Conservation (phyloP, 2,113 vertebrate species). For the Emydocephalus ijimae region DNA sequence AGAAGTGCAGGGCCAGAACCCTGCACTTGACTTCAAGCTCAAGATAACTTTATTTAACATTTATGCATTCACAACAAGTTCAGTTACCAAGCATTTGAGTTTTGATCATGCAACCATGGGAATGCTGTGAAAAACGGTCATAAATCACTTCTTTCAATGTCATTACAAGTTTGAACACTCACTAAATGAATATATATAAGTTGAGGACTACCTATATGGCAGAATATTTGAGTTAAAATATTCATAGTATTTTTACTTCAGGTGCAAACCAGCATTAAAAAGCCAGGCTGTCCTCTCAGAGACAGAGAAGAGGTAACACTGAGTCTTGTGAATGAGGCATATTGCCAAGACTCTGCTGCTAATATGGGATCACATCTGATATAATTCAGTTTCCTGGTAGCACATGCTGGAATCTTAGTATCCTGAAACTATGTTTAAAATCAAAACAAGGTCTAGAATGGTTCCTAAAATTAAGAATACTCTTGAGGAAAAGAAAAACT, state of each 20-base stretch:
- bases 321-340: not conserved
- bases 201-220: not conserved
- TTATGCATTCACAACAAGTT: too few relatives aligned
- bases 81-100: not conserved
- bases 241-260: not conserved
- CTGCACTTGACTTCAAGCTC: too few relatives aligned
- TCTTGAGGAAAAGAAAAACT: conserved; percentile 8
- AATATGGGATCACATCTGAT: conserved; percentile 1
- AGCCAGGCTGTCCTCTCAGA: too few relatives aligned
- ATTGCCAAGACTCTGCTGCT: not conserved
- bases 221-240: not conserved
- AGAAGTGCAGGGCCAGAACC: too few relatives aligned
- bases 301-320: not conserved
- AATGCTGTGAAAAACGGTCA: not conserved
- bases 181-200: not conserved
- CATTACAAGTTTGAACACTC: not conserved
- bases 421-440: conserved; percentile 14
- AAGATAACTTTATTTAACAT: too few relatives aligned
- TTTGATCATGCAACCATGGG: not conserved
- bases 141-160: not conserved
- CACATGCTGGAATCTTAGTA: not conserved
- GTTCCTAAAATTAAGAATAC: conserved; percentile 33
- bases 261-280: not conserved
- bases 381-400: conserved; percentile 5
- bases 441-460: conserved; percentile 26